A percentile compares a stretch with the other conserved stretches of the same genome.
Conservation (phyloP, 2,797 vertebrate genomes). For the Poeciliopsis gracilis region DNA sequence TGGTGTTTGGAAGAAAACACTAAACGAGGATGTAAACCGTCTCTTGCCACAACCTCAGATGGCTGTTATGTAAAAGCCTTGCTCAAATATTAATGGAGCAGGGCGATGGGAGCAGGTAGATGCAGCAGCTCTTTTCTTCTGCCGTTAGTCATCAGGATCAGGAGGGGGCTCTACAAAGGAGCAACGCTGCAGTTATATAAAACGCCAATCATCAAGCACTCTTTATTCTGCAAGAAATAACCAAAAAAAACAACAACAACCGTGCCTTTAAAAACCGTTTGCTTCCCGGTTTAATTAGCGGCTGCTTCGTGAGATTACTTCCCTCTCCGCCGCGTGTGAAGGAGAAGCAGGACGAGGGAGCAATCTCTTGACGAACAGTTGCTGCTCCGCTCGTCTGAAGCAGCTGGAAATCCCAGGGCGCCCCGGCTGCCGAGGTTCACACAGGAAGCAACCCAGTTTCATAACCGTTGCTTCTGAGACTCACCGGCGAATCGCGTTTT, state of each 20-base stretch:
- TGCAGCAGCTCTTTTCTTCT: constrained; percentile 16
- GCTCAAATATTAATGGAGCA: constrained; percentile 41
- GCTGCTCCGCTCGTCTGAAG: constrained; percentile 41
- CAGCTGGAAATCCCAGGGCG: constrained; percentile 45
- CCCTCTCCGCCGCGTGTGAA: constrained; percentile 17
- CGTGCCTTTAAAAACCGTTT: constrained; percentile 17
- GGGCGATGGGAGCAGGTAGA: constrained; percentile 36
- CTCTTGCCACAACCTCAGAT: constrained; percentile 38
- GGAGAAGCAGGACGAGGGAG: constrained; percentile 45
- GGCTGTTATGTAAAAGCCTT: constrained; percentile 38
- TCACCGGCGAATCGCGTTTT: constrained; percentile 22
- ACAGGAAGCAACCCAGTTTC: constrained; percentile 44
- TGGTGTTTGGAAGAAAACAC: constrained; percentile 43
- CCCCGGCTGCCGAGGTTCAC: constrained; percentile 27
- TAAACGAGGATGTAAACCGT: constrained; percentile 43
- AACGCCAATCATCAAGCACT: constrained; percentile 24
- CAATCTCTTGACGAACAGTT: constrained; percentile 41
- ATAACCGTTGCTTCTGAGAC: constrained; percentile 6
- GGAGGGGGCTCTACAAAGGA: constrained; percentile 6
- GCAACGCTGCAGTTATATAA: constrained; percentile 25
- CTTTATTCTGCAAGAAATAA: background rate
- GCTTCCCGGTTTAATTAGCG: constrained; percentile 1
- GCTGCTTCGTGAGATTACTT: constrained; percentile 31
- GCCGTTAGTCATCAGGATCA: constrained; percentile 35
- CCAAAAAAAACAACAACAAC: background rate